These are phyloP conservation scores for Chloropsis hardwickii DNA, from an alignment of 2,113 vertebrate species.

Conservation along the genomic window DNA sequence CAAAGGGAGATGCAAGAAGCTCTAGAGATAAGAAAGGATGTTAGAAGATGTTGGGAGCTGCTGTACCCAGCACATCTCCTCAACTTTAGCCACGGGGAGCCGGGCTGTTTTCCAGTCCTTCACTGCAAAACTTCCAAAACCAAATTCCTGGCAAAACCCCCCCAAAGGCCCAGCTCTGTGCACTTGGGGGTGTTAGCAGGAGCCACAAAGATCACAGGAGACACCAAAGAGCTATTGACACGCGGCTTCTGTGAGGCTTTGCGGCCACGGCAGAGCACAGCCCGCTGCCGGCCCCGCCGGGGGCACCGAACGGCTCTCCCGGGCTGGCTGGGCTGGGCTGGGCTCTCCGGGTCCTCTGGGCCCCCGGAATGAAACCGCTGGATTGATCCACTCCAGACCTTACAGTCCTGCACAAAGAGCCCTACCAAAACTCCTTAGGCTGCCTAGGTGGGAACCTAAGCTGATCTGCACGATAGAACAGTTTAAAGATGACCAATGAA, in stretches of 20 bases:
- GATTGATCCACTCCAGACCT: background rate
- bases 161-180: background rate
- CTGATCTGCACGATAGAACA: constrained; percentile 21
- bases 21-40: background rate
- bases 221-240: constrained; percentile 61
- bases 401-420: background rate
- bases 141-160: background rate
- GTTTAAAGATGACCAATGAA: constrained; percentile 20
- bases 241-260: constrained; percentile 39
- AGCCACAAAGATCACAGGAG: constrained; percentile 24
- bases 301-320: background rate
- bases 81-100: background rate
- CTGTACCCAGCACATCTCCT: constrained; percentile 9
- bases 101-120: background rate
- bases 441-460: background rate
- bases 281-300: background rate
- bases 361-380: background rate
- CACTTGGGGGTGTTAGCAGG: background rate
- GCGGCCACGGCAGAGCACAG: background rate
- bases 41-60: background rate
- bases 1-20: background rate
- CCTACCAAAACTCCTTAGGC: background rate
- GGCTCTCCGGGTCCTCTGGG: background rate
- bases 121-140: background rate
- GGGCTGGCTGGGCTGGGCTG: background rate